A percentile compares a stretch with the other conserved stretches of the same genome.
These are phyloP conservation scores for Microplitis demolitor DNA, from an alignment of 1,140 invertebrate species.

Conservation along the genomic window DNA sequence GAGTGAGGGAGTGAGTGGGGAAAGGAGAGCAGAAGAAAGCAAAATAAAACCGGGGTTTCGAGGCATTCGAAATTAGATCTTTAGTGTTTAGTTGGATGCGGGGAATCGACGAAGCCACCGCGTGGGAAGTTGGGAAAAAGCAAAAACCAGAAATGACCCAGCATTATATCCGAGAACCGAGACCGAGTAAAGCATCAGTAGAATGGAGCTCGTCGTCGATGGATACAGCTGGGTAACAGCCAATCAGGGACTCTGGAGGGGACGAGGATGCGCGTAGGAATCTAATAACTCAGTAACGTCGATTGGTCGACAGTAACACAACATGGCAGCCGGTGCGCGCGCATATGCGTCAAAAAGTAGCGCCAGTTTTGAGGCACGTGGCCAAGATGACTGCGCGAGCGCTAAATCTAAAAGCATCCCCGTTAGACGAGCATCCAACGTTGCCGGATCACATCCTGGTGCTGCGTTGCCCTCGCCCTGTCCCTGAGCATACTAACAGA, in stretches of 20 bases:
- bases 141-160: conserved; percentile 17
- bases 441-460: neutral
- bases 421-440: neutral
- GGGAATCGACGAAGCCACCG: conserved; percentile 1
- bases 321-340: conserved; percentile 29
- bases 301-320: conserved; percentile 4
- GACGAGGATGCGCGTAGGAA: conserved; percentile 4
- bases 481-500: no score
- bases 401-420: neutral
- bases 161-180: no score
- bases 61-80: conserved; percentile 26
- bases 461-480: no score
- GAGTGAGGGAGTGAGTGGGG: no score
- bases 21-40: neutral
- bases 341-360: conserved; percentile 33
- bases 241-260: neutral
- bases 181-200: neutral
- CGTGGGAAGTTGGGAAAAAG: conserved; percentile 33
- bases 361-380: conserved; percentile 41
- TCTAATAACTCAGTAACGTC: neutral
- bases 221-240: neutral
- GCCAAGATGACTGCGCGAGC: conserved; percentile 25
- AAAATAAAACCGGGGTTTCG: conserved; percentile 19
- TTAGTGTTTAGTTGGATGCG: neutral
- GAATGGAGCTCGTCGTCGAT: neutral